These are phyloP conservation scores for Epinotia brunnichana DNA, from an alignment of 2,888 invertebrate genomes.

Conservation along the genomic window DNA sequence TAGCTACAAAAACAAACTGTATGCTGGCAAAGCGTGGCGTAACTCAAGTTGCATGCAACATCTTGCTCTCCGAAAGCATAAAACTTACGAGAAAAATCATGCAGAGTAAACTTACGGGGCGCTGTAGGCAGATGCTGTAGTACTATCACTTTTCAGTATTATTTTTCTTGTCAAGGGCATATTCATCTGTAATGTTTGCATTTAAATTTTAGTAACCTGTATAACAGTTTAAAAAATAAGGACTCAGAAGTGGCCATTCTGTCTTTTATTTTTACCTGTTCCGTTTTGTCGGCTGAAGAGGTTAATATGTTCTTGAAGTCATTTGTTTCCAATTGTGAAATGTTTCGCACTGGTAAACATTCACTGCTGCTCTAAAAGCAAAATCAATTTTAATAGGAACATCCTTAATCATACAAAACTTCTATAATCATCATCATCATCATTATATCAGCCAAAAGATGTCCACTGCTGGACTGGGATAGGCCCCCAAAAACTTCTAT, in stretches of 20 bases:
- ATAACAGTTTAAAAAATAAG: background rate
- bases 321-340: slow-evolving; percentile 45
- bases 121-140: slow-evolving; percentile 12
- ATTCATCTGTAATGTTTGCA: slow-evolving; percentile 29
- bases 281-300: slow-evolving; percentile 37
- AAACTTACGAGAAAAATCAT: background rate
- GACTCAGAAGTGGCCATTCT: background rate
- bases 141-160: slow-evolving; percentile 55
- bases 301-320: slow-evolving; percentile 44
- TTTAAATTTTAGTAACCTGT: background rate
- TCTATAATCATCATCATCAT: no score
- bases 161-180: slow-evolving; percentile 58
- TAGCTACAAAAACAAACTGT: no score
- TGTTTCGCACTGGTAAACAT: slow-evolving; percentile 39
- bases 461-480: no score
- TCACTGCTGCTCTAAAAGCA: slow-evolving; percentile 46
- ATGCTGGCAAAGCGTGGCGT: no score
- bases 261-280: slow-evolving; percentile 44
- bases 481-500: background rate
- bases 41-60: no score
- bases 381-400: background rate
- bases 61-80: no score
- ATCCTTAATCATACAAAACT: background rate
- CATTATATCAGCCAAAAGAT: no score
- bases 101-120: slow-evolving; percentile 22